Evolutionary conservation across 2,888 invertebrate genomes (phyloP).

Genomic region (Patella pellucida): DNA sequence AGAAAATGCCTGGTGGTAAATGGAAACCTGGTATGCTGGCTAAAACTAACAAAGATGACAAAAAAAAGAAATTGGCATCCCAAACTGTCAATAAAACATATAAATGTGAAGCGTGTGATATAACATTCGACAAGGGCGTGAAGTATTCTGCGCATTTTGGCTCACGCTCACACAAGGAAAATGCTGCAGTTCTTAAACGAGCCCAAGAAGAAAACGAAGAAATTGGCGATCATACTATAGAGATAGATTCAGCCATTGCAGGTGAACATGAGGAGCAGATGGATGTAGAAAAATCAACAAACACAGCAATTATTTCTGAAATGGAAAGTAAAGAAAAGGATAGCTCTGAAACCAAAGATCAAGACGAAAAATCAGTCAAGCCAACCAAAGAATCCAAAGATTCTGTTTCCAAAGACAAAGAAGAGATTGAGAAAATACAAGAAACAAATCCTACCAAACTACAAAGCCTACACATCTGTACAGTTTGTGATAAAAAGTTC

Average conservation of each 20-base stretch:
- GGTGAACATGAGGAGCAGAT: conserved; percentile 23
- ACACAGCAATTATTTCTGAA: not conserved
- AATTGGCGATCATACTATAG: not conserved
- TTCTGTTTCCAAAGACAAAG: conserved; percentile 12
- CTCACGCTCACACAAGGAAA: conserved; percentile 33
- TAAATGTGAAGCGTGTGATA: conserved; percentile 46
- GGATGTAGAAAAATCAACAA: conserved; percentile 17
- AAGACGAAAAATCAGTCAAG: conserved; percentile 22
- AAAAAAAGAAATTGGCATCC: not conserved
- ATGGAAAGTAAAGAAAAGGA: conserved; percentile 15
- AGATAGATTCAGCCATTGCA: not conserved
- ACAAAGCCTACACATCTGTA: conserved; percentile 39
- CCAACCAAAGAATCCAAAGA: conserved; percentile 21
- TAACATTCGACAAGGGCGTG: conserved; percentile 48
- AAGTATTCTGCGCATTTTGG: conserved; percentile 54
- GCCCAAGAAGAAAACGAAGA: too few relatives aligned
- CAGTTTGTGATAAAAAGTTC: conserved; percentile 62
- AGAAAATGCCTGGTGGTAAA: conserved; percentile 75
- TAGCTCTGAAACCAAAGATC: conserved; percentile 12
- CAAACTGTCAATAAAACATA: conserved; percentile 26
- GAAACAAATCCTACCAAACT: not conserved
- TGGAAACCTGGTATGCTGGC: conserved; percentile 73
- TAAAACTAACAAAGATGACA: conserved; percentile 16
- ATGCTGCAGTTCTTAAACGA: not conserved
- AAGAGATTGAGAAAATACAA: conserved; percentile 6